Evolutionary conservation across 2,888 invertebrate species (phyloP), one percentile per base, ranked within the genome.

Genomic region (Volucella zonaria): DNA sequence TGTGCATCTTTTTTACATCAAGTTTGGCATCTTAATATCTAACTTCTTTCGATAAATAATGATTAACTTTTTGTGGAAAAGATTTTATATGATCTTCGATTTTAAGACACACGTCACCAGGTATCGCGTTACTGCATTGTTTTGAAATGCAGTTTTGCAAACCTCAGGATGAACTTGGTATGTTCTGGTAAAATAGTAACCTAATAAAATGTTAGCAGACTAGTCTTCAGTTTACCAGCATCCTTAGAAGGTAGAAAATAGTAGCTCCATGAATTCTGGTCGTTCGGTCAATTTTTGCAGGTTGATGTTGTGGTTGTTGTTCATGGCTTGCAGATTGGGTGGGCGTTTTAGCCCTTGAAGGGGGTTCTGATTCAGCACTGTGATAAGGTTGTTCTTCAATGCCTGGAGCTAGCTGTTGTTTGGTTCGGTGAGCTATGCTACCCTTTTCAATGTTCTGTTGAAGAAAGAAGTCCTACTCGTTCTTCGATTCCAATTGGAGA

Each of bases 81-180:
- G n/a, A n/a, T n/a, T n/a, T n/a, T n/a, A n/a, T n/a, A n/a, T n/a
- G n/a, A n/a, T n/a, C n/a, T n/a, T n/a, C n/a, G n/a, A n/a, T n/a
- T n/a, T n/a, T n/a, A n/a, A n/a, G n/a, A n/a, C n/a, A n/a, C n/a
- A n/a, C n/a, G n/a, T n/a, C n/a, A n/a, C n/a, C n/a, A n/a, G n/a
- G n/a, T n/a, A n/a, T n/a, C n/a, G n/a, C n/a, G n/a, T n/a, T 49
- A 12, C 6, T 2, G 47, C 47, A 9, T 3, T 73, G 54, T 73
- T 61, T 61, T 61, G 62, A 71, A 71, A 71, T 10, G 61, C 61
- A 62, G 61, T 73, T 45, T 54, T 61, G 62, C 54, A 62, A 62
- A 15, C 62, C 52, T 54, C 54, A 14, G 2, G 45, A 61, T 23
- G 40, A 62, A 11, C 23, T 73, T 6, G 8, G 43, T 14, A 47